phyloP scores from a whole-genome alignment of 2,797 vertebrate genomes.

The Cynopterus sphinx region DNA sequence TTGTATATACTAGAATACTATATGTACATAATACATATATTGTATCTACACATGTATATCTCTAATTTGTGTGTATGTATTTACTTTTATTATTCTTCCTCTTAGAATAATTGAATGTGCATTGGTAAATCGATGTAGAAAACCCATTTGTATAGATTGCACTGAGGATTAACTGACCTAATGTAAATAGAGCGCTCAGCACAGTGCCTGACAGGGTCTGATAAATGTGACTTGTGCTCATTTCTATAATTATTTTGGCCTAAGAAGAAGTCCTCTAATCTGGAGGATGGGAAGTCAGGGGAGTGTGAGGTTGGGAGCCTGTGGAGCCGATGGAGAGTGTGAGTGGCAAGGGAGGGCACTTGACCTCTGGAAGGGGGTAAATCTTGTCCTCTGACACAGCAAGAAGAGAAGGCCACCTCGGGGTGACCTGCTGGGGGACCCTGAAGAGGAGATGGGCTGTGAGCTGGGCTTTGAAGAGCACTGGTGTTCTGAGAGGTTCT shows the following conservation, averaged over 20 bases:
- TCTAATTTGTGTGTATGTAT: not conserved
- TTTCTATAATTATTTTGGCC: not conserved
- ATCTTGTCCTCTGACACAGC: not conserved
- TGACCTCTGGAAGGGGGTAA: not conserved
- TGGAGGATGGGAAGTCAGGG: not conserved
- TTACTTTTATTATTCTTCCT: not conserved
- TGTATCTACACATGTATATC: no score
- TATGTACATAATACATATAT: not conserved
- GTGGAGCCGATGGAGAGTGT: rapidly evolving
- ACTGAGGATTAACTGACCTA: not conserved
- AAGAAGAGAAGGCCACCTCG: not conserved
- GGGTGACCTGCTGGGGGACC: not conserved
- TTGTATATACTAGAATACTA: not conserved
- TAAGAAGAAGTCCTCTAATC: not conserved
- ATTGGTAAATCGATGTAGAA: not conserved
- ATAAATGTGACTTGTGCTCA: not conserved
- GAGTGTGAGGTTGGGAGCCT: not conserved
- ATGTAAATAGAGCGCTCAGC: not conserved
- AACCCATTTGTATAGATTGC: not conserved
- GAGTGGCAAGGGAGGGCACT: not conserved
- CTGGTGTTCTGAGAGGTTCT: not conserved
- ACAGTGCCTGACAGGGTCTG: not conserved
- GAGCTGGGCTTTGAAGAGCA: not conserved
- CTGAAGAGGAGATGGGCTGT: not conserved
- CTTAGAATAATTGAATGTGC: not conserved